Evolutionary conservation across 2,888 invertebrate genomes (phyloP), one percentile per base, ranked within the genome.

Genomic region (Gari tellinella): DNA sequence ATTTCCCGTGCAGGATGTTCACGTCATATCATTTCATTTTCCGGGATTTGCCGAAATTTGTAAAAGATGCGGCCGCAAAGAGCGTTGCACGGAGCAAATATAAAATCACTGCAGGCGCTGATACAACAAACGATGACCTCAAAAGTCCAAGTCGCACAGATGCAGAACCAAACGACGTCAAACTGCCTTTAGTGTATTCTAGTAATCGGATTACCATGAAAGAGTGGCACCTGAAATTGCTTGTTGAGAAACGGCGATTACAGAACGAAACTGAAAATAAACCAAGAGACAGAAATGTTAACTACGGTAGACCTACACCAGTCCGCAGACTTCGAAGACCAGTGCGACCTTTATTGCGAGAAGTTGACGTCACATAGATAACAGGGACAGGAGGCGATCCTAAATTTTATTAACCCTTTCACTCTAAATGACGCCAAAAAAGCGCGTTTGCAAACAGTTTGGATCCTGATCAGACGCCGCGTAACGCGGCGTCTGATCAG

Each of bases 291-390:
- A 76, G 83, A 65, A 73, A 63, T 45, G 63, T 74, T 21, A 81
- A 83, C 37, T 83, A 83, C 46, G 83, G 83, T 1, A 76, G 74
- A 63, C 78, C 81, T 7, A 78, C 76, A 14, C 64, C 83, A 1
- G 53, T 81, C 15, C 60, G 81, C 17, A 57, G 76, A 2, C 46
- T 83, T 40, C 75, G 78, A 62, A 65, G 76, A 23, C 78, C 78
- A 1, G 76, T 80, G 7, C 63, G 78, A 46, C 76, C 80, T 12
- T 63, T 55, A 15, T 53, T 67, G 1, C 41, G 73, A 1, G 19
- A 53, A 15, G 38, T 73, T 43, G 68, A 73, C 31, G 25, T 51
- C n/a, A n/a, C n/a, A n/a, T n/a, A n/a, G n/a, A n/a, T n/a, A n/a
- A n/a, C n/a, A n/a, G n/a, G n/a, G n/a, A n/a, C n/a, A n/a, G n/a